Conservation (phyloP, 2,113 vertebrate species). For the Bothrops jararaca region DNA sequence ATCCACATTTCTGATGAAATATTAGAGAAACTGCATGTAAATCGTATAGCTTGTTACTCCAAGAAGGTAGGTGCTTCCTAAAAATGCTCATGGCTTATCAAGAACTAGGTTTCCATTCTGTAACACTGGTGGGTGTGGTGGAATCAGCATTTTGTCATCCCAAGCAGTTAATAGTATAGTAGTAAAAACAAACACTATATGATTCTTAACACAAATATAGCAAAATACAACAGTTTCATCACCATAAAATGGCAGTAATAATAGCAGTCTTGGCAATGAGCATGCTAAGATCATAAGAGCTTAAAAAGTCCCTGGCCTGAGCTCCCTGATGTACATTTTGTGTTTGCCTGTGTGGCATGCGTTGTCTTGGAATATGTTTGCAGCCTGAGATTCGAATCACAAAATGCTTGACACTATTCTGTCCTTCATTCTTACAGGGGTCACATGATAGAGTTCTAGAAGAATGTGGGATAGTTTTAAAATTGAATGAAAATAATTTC, state of each 20-base stretch:
- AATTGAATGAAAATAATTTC: conserved; percentile 84
- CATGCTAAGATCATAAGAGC: not conserved
- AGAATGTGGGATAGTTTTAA: conserved; percentile 87
- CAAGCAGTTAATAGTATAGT: not conserved
- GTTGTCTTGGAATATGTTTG: not conserved
- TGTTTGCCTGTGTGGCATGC: not conserved
- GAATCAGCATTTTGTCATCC: not conserved
- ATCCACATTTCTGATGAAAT: conserved; percentile 78
- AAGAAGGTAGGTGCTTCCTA: conserved; percentile 78
- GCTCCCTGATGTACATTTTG: not conserved
- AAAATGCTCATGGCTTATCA: not conserved
- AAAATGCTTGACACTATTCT: not conserved
- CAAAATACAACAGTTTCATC: not conserved
- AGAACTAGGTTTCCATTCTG: not conserved
- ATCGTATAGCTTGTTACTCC: conserved; percentile 89
- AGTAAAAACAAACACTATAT: not conserved
- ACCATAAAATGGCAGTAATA: not conserved
- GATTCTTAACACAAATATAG: not conserved
- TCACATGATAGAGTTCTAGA: conserved; percentile 84
- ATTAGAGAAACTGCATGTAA: conserved; percentile 87
- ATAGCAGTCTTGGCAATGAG: not conserved
- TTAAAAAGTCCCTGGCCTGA: not conserved
- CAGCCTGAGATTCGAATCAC: not conserved
- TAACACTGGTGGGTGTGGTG: not conserved
- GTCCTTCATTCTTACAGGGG: conserved; percentile 66